phyloP scores from a whole-genome alignment of 1,140 invertebrate genomes.

The Macrotrachela quadricornifera region DNA sequence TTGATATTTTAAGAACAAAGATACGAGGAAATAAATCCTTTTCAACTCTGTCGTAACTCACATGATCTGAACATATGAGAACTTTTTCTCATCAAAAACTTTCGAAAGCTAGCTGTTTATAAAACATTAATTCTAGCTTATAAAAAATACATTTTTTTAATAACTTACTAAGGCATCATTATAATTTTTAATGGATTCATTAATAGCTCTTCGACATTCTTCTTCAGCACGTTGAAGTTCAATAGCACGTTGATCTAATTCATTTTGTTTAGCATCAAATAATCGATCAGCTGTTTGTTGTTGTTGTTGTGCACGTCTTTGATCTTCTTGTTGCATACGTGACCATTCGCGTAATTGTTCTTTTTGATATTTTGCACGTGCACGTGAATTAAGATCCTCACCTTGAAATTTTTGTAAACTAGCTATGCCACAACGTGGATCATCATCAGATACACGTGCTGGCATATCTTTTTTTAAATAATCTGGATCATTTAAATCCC shows the following conservation, averaged over 20 bases:
- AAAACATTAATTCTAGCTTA: too few species aligned
- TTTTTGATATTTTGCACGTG: conserved; percentile 42
- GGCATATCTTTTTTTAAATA: conserved; percentile 48
- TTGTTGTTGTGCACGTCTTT: conserved; percentile 7
- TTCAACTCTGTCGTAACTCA: too few species aligned
- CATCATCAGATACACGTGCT: conserved; percentile 43
- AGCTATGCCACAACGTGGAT: conserved; percentile 38
- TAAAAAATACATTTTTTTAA: too few species aligned
- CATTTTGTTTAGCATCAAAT: conserved; percentile 27
- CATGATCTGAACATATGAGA: too few species aligned
- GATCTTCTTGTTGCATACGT: conserved; percentile 32
- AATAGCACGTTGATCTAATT: conserved; percentile 25
- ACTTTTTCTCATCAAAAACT: too few species aligned
- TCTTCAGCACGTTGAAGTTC: conserved; percentile 28
- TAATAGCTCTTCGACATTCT: conserved; percentile 28
- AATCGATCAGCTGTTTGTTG: conserved; percentile 19
- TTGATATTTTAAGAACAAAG: too few species aligned
- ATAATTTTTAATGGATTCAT: conserved; percentile 44
- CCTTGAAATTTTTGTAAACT: conserved; percentile 49
- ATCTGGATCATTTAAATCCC: conserved; percentile 60
- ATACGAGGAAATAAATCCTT: too few species aligned
- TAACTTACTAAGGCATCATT: conserved; percentile 46
- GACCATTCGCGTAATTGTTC: conserved; percentile 55
- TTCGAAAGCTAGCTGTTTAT: too few species aligned
- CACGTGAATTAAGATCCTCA: conserved; percentile 40